Evolutionary conservation across 2,888 invertebrate species (phyloP), one percentile per base, ranked within the genome.

Genomic region (Nomada flava): DNA sequence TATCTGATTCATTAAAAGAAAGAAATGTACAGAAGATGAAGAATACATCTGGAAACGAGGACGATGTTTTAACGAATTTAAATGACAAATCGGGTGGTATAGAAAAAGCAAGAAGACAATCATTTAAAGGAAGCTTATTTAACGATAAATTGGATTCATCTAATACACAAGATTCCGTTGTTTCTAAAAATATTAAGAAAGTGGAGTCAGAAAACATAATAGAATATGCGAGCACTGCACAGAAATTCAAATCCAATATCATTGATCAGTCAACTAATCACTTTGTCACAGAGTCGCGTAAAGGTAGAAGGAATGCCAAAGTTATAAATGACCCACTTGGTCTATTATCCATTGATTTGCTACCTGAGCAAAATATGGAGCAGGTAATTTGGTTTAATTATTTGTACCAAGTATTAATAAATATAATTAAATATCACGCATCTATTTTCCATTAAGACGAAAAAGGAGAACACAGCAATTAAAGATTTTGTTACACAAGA

Each of bases 301-400:
- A 92, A 85, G 81, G 87, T 68, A 90, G 91, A 73, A 89, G 88
- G 83, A 88, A 85, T 71, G 85, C 91, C 11, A 76, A 84, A 15
- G 76, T 88, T 26, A 83, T 90, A 60, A 89, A 89, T 44, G 93
- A 93, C 82, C 92, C 92, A 44, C 84, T 93, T 13, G 93, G 93
- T 70, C 81, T 93, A 47, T 82, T 92, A 44, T 84, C 90, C 5
- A 44, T 80, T 5, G 73, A 57, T 18, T 65, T 75, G 13, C 23
- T 67, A 15, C 44, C 83, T 5, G 78, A 68, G 42, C 79, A 88
- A 85, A 71, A 47, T 55, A 15, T 52, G 0, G 67, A 80, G 63
- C 23, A 57, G 85, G 86, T 88, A 78, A 82, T 68, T 65, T 80
- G 18, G 62, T 60, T 65, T 60, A n/a, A 52, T 50, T 53, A 20